These are phyloP conservation scores for Linurgus olivaceus DNA, from an alignment of 2,797 vertebrate species.

Conservation along the genomic window DNA sequence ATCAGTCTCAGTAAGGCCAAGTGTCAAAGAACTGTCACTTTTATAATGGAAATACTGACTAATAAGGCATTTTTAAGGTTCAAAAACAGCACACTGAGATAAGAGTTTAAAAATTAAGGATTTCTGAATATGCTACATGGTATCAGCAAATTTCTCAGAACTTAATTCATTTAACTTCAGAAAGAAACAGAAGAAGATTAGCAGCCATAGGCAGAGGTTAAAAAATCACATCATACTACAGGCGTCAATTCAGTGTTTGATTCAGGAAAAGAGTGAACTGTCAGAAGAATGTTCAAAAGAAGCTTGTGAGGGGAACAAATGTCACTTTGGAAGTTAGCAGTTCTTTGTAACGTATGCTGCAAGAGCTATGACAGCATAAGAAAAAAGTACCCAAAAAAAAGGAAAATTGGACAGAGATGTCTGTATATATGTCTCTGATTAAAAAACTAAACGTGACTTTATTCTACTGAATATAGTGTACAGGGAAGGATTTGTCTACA, in stretches of 20 bases:
- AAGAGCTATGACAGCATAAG: not conserved
- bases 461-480: not conserved
- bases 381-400: not conserved
- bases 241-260: not conserved
- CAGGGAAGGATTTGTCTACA: not conserved
- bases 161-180: not conserved
- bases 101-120: not conserved
- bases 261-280: not conserved
- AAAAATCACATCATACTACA: not conserved
- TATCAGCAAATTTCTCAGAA: not conserved
- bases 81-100: not conserved
- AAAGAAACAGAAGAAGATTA: not conserved
- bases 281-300: not conserved
- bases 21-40: not conserved
- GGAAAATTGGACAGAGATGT: not conserved
- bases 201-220: not conserved
- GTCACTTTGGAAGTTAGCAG: not conserved
- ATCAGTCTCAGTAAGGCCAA: not conserved
- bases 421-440: not conserved
- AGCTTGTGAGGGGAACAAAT: not conserved
- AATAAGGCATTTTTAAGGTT: not conserved
- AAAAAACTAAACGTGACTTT: not conserved
- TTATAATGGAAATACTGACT: not conserved
- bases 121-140: not conserved
- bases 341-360: not conserved